phyloP scores from a whole-genome alignment of 2,113 vertebrate species.

The Acanthochromis polyacanthus region DNA sequence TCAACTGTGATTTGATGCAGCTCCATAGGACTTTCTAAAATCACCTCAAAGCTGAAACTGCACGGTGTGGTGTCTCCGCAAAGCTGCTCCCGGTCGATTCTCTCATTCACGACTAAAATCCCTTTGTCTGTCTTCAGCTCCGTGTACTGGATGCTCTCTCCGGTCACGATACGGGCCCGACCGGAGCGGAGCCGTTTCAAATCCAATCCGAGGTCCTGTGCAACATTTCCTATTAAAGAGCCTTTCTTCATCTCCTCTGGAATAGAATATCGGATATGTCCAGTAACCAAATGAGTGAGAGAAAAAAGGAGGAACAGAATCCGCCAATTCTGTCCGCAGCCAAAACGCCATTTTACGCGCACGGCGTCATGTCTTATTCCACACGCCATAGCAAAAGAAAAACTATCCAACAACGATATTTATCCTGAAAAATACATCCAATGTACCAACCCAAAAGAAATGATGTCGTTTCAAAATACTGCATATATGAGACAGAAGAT shows the following conservation, averaged over 20 bases:
- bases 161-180: slow-evolving; percentile 50
- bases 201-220: slow-evolving; percentile 57
- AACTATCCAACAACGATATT: rapidly evolving
- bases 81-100: slow-evolving; percentile 76
- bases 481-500: not conserved
- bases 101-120: slow-evolving; percentile 66
- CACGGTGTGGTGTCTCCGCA: slow-evolving; percentile 70
- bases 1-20: slow-evolving; percentile 63
- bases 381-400: slow-evolving; percentile 32
- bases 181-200: slow-evolving; percentile 44
- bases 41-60: slow-evolving; percentile 75
- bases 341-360: slow-evolving; percentile 42
- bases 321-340: not conserved
- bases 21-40: slow-evolving; percentile 79
- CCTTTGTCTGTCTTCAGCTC: slow-evolving; percentile 74
- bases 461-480: not conserved
- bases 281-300: slow-evolving; percentile 63
- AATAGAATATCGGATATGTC: slow-evolving; percentile 68
- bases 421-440: rapidly evolving
- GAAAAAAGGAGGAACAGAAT: slow-evolving; percentile 24
- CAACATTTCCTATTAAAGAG: slow-evolving; percentile 64
- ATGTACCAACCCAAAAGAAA: no score
- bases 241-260: slow-evolving; percentile 72
- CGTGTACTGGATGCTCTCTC: slow-evolving; percentile 50
- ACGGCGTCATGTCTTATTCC: not conserved